These are phyloP conservation scores for Dryobates pubescens DNA, from an alignment of 2,797 vertebrate species.

Conservation along the genomic window DNA sequence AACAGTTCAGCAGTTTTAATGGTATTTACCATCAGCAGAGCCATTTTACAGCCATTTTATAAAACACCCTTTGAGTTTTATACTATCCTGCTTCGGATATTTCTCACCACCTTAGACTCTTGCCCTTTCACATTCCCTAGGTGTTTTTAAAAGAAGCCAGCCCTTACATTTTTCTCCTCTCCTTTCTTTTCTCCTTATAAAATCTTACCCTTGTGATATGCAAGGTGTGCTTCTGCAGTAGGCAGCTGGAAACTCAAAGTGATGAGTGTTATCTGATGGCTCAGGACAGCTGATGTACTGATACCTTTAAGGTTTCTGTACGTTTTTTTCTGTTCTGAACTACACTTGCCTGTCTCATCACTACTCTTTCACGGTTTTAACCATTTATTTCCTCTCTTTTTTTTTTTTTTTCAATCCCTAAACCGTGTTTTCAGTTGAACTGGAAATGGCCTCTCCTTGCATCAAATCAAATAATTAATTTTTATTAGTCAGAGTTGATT, in stretches of 20 bases:
- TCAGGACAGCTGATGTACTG: neutral
- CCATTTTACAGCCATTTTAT: neutral
- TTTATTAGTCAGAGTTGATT: neutral
- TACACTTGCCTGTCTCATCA: neutral
- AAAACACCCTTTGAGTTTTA: neutral
- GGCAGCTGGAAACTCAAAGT: neutral
- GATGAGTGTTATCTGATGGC: neutral
- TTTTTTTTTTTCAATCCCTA: neutral
- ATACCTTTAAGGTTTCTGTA: neutral
- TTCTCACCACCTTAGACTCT: neutral
- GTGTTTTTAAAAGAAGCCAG: neutral
- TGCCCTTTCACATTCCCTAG: neutral
- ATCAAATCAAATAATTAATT: neutral
- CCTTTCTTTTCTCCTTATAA: neutral
- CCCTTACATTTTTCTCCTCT: neutral
- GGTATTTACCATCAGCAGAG: neutral
- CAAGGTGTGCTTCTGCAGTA: neutral
- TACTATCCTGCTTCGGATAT: neutral
- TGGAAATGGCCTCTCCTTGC: neutral
- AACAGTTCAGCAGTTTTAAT: neutral
- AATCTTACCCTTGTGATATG: slow-evolving; percentile 3
- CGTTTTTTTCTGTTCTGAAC: neutral
- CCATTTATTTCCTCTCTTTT: neutral
- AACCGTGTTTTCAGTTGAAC: neutral
- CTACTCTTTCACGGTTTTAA: neutral